These are phyloP conservation scores for Urophycis tenuis DNA, from an alignment of 2,797 vertebrate genomes.

Conservation along the genomic window DNA sequence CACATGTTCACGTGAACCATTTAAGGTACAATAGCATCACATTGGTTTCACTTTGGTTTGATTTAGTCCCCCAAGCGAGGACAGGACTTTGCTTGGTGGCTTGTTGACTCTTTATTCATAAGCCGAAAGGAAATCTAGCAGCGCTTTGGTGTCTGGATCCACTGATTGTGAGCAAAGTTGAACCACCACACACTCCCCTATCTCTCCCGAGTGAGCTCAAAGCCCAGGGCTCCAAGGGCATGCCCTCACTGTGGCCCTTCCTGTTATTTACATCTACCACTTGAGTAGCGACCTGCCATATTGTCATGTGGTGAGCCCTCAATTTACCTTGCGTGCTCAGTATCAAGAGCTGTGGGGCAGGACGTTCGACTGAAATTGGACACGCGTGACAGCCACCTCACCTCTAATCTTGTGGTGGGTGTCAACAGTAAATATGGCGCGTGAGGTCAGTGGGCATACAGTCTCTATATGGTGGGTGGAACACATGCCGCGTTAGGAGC, in stretches of 20 bases:
- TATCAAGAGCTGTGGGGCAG: background rate
- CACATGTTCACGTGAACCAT: background rate
- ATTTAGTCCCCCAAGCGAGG: no score
- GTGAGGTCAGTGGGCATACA: background rate
- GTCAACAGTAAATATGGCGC: background rate
- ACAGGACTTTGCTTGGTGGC: no score
- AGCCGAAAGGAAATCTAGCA: no score
- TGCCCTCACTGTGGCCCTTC: background rate
- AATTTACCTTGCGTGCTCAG: background rate
- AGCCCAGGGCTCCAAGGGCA: background rate
- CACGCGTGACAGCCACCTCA: background rate
- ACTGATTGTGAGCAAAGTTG: background rate
- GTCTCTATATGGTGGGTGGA: background rate
- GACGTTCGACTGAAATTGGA: background rate
- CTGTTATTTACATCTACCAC: background rate
- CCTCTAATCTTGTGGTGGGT: background rate
- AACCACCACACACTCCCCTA: background rate
- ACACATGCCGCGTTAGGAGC: background rate
- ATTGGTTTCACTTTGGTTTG: background rate
- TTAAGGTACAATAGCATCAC: background rate
- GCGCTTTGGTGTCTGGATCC: background rate
- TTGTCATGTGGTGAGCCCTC: background rate
- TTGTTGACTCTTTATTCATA: no score
- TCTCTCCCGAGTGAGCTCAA: background rate
- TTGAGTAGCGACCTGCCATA: background rate